Conservation (phyloP, 1,140 invertebrate species). For the Tribolium castaneum region DNA sequence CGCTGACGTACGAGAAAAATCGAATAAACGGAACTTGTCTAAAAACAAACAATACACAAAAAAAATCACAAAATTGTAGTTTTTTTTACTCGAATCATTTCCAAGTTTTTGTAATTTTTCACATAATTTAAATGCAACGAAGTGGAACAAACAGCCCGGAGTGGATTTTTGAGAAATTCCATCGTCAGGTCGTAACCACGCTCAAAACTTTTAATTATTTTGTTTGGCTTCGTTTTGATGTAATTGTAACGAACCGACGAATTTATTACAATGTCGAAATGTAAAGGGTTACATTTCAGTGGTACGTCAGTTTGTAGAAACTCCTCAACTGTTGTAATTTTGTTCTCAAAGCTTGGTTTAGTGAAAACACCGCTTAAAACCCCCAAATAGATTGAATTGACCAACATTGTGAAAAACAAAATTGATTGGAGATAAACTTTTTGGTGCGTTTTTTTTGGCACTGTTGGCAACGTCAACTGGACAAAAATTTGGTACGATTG, state of each 20-base stretch:
- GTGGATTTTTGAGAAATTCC: neutral
- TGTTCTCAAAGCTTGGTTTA: neutral
- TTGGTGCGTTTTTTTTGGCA: neutral
- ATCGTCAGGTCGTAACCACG: neutral
- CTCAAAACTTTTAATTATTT: neutral
- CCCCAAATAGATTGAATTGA: neutral
- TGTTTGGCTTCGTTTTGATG: neutral
- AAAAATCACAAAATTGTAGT: neutral
- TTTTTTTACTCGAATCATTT: neutral
- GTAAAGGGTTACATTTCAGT: neutral
- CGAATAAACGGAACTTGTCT: neutral
- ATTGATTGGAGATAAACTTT: neutral
- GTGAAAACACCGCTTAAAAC: conserved; percentile 1
- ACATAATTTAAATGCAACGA: neutral
- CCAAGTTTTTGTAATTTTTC: neutral
- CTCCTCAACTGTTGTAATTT: neutral
- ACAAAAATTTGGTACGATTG: neutral
- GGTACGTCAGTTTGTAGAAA: neutral
- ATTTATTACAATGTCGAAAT: neutral
- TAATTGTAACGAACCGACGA: neutral
- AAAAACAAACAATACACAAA: neutral
- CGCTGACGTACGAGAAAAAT: neutral
- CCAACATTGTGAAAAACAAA: neutral
- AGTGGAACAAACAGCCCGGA: neutral
- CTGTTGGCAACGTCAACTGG: neutral